Evolutionary conservation across 2,888 invertebrate species (phyloP).

Genomic region (Tetranychus truncatus): DNA sequence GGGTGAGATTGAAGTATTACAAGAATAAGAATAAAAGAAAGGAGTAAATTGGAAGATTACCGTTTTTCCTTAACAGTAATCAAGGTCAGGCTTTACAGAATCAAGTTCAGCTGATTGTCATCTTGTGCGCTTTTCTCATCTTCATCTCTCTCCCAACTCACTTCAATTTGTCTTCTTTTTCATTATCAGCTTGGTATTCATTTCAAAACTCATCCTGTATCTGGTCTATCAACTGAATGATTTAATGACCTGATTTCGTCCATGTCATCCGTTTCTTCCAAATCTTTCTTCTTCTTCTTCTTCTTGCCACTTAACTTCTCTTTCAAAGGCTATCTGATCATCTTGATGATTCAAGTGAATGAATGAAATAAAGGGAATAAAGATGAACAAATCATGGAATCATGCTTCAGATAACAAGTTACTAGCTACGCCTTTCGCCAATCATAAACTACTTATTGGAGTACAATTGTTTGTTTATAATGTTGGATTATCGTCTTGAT

Average conservation of each 20-base stretch:
- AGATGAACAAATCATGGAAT: background rate
- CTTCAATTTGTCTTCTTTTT: too few species aligned
- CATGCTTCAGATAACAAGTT: background rate
- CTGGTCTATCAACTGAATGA: background rate
- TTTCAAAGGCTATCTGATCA: background rate
- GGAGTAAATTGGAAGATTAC: background rate
- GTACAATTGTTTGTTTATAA: background rate
- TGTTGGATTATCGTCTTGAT: background rate
- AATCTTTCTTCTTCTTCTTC: background rate
- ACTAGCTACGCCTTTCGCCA: background rate
- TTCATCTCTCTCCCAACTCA: background rate
- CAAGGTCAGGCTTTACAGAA: background rate
- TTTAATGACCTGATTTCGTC: background rate
- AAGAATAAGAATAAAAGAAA: background rate
- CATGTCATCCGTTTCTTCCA: slow-evolving; percentile 1
- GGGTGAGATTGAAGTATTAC: background rate
- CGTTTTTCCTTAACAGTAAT: background rate
- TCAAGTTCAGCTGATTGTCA: slow-evolving; percentile 1
- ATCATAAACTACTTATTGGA: background rate
- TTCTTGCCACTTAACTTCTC: background rate
- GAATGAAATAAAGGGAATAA: background rate
- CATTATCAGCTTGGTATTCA: background rate
- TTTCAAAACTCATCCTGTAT: background rate
- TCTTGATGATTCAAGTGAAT: background rate
- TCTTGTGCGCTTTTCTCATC: background rate